Evolutionary conservation across 2,113 vertebrate genomes (phyloP).

Genomic region (Thamnophis sirtalis): DNA sequence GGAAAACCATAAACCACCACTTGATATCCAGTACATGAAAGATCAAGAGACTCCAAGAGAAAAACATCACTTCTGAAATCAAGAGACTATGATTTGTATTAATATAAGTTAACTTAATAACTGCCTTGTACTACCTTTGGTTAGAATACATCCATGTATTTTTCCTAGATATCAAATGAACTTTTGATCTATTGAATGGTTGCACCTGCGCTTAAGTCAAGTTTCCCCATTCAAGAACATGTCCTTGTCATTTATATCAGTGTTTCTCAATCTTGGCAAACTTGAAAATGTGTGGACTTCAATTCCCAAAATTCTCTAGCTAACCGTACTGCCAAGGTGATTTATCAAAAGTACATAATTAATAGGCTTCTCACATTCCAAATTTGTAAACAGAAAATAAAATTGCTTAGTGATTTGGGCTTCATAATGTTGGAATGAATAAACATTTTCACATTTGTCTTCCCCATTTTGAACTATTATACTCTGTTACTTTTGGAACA

Average conservation of each 20-base stretch:
- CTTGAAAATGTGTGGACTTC: not conserved
- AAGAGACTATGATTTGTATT: not conserved
- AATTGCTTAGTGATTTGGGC: not conserved
- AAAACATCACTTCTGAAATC: not conserved
- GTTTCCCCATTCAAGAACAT: not conserved
- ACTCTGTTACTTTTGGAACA: slow-evolving; percentile 13
- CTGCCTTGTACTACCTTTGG: not conserved
- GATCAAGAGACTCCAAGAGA: not conserved
- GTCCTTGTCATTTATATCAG: not conserved
- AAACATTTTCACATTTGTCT: not conserved
- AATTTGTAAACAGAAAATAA: not conserved
- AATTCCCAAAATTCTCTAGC: not conserved
- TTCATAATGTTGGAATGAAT: not conserved
- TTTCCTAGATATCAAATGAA: not conserved
- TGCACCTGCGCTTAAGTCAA: not conserved
- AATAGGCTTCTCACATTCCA: not conserved
- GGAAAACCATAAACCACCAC: not conserved
- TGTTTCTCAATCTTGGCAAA: not conserved
- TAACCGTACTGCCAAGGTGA: not conserved
- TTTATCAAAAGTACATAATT: not conserved
- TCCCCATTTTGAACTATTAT: not conserved
- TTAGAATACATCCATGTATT: not conserved
- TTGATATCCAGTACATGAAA: not conserved
- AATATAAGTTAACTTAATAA: not conserved
- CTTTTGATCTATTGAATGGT: not conserved